Evolutionary conservation across 2,888 invertebrate species (phyloP).

Genomic region (Acanthopleura granulata): DNA sequence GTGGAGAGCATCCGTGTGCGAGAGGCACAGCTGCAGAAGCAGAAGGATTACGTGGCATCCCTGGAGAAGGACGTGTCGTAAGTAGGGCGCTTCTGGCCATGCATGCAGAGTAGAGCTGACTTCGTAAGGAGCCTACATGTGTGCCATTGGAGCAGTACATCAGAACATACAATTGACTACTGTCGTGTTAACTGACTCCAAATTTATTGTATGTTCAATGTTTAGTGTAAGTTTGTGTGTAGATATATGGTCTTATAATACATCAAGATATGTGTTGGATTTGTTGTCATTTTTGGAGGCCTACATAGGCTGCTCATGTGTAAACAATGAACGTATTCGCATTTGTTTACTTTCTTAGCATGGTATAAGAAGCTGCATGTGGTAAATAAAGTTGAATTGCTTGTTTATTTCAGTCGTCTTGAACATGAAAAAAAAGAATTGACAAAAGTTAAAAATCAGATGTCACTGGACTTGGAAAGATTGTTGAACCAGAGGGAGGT

Average conservation of each 20-base stretch:
- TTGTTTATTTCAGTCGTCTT: conserved; percentile 43
- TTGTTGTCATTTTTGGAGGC: too few relatives aligned
- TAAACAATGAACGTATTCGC: too few relatives aligned
- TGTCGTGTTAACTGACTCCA: too few relatives aligned
- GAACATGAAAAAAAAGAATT: conserved; percentile 55
- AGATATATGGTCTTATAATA: too few relatives aligned
- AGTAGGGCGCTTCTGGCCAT: conserved; percentile 16
- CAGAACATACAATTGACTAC: too few relatives aligned
- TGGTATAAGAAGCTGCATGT: too few relatives aligned
- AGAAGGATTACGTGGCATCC: conserved; percentile 49
- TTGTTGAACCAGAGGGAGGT: conserved; percentile 66
- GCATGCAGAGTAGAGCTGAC: background rate
- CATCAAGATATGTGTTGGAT: too few relatives aligned
- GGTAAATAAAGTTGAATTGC: background rate
- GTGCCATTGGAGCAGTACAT: background rate
- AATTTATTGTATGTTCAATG: too few relatives aligned
- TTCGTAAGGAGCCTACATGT: background rate
- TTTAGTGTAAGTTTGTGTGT: too few relatives aligned
- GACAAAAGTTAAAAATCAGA: conserved; percentile 59
- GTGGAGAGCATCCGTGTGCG: conserved; percentile 63
- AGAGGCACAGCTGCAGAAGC: conserved; percentile 58
- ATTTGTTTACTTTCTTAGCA: too few relatives aligned
- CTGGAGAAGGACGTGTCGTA: conserved; percentile 60
- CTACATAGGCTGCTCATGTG: too few relatives aligned
- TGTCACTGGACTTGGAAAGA: conserved; percentile 65